phyloP scores from a whole-genome alignment of 2,888 invertebrate genomes.

The Pseudococcus viburni region DNA sequence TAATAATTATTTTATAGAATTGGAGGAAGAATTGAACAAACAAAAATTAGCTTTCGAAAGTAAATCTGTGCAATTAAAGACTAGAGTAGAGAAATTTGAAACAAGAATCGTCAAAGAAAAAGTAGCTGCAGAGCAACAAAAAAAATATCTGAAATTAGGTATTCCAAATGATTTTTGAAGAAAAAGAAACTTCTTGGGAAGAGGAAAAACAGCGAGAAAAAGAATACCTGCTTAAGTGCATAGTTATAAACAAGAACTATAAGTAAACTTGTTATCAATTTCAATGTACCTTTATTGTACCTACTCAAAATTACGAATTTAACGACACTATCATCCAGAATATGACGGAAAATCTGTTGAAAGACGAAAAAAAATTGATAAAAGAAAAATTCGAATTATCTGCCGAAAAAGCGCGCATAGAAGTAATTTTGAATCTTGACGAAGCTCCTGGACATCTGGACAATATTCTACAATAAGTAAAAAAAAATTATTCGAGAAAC shows the following conservation, averaged over 20 bases:
- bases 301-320: background rate
- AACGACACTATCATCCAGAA: background rate
- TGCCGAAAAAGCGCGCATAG: slow-evolving; percentile 58
- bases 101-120: slow-evolving; percentile 51
- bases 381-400: slow-evolving; percentile 62
- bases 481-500: background rate
- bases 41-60: slow-evolving; percentile 46
- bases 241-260: slow-evolving; percentile 60
- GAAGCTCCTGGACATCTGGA: slow-evolving; percentile 23
- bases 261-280: background rate
- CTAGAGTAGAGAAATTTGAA: slow-evolving; percentile 62
- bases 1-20: slow-evolving; percentile 51
- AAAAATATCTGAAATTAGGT: slow-evolving; percentile 62
- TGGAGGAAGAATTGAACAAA: slow-evolving; percentile 59
- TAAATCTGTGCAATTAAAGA: slow-evolving; percentile 15
- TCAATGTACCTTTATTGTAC: background rate
- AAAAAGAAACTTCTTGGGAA: slow-evolving; percentile 60
- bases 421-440: slow-evolving; percentile 51
- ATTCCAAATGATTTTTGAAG: slow-evolving; percentile 48
- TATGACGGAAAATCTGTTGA: slow-evolving; percentile 59
- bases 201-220: slow-evolving; percentile 60
- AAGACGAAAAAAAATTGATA: slow-evolving; percentile 57
- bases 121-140: slow-evolving; percentile 50
- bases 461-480: slow-evolving; percentile 59
- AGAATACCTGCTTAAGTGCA: slow-evolving; percentile 52